Evolutionary conservation across 2,113 vertebrate species (phyloP).

Genomic region (Psammodynastes pulverulentus): DNA sequence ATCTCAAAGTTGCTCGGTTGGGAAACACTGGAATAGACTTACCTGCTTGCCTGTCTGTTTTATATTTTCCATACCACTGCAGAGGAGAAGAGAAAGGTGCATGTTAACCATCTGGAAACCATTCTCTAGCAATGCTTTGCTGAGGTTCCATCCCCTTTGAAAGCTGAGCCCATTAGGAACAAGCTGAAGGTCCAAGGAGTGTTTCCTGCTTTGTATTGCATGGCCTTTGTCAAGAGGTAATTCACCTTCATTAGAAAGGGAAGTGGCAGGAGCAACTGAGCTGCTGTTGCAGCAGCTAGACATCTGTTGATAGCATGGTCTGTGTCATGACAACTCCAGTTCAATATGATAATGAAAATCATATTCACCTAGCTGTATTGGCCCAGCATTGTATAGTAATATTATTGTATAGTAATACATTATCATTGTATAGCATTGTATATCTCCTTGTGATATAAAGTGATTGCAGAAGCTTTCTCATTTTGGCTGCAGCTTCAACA

Average conservation of each 20-base stretch:
- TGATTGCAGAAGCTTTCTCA: conserved; percentile 41
- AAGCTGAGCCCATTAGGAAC: conserved; percentile 34
- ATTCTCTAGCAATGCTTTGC: conserved; percentile 30
- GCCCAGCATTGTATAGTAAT: conserved; percentile 37
- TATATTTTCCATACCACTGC: conserved; percentile 50
- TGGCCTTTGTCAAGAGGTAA: conserved; percentile 29
- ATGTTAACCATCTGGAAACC: conserved; percentile 35
- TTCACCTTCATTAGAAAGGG: accelerated
- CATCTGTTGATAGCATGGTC: conserved; percentile 44
- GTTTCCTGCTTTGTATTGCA: not conserved
- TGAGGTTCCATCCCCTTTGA: conserved; percentile 24
- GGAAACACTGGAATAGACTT: not conserved
- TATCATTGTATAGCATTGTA: too few relatives aligned
- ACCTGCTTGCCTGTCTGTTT: conserved; percentile 49
- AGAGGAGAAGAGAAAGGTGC: conserved; percentile 42
- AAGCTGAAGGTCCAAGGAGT: not conserved
- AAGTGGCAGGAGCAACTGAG: not conserved
- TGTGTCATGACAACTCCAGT: conserved; percentile 31
- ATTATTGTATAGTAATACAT: conserved; percentile 38
- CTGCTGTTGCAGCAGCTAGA: not conserved
- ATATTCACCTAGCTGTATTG: conserved; percentile 46
- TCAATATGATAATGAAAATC: conserved; percentile 56
- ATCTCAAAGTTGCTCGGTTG: not conserved
- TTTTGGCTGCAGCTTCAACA: conserved; percentile 31
- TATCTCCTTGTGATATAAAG: conserved; percentile 47